Percentiles rank a stretch among this genome's conserved stretches.
phyloP scores from a whole-genome alignment of 2,113 vertebrate genomes.

The Reinhardtius hippoglossoides region DNA sequence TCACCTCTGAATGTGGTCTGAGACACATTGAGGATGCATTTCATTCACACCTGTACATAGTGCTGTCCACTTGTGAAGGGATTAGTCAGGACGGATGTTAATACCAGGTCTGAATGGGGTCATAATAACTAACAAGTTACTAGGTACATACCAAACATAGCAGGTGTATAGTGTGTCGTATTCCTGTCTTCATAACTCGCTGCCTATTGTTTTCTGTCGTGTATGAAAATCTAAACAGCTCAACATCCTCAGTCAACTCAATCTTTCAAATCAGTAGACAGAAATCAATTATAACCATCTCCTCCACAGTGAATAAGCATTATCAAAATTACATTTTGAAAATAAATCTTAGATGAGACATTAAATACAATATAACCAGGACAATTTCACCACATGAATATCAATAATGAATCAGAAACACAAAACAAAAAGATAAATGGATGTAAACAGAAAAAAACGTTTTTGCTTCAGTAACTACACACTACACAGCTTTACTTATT shows the following conservation, averaged over 20 bases:
- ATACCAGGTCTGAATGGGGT: too few species aligned
- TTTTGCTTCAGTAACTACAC: not conserved
- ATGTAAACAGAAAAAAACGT: not conserved
- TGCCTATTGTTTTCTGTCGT: not conserved
- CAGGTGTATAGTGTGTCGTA: not conserved
- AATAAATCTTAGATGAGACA: not conserved
- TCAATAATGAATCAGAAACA: not conserved
- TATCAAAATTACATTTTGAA: not conserved
- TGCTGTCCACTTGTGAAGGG: too few species aligned
- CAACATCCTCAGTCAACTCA: not conserved
- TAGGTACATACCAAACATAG: not conserved
- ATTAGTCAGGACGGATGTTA: too few species aligned
- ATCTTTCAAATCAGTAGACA: not conserved
- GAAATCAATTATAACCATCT: not conserved
- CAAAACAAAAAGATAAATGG: not conserved
- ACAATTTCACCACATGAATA: too few species aligned
- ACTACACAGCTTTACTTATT: not conserved
- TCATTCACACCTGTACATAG: too few species aligned
- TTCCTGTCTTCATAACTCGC: not conserved
- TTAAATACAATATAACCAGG: not conserved
- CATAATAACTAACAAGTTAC: too few species aligned
- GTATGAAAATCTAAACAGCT: too few species aligned
- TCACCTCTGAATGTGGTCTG: too few species aligned
- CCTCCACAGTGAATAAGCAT: not conserved
- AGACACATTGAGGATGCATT: too few species aligned